These are phyloP conservation scores for Caenorhabditis virilis DNA, from an alignment of 2,888 invertebrate genomes.

Conservation along the genomic window DNA sequence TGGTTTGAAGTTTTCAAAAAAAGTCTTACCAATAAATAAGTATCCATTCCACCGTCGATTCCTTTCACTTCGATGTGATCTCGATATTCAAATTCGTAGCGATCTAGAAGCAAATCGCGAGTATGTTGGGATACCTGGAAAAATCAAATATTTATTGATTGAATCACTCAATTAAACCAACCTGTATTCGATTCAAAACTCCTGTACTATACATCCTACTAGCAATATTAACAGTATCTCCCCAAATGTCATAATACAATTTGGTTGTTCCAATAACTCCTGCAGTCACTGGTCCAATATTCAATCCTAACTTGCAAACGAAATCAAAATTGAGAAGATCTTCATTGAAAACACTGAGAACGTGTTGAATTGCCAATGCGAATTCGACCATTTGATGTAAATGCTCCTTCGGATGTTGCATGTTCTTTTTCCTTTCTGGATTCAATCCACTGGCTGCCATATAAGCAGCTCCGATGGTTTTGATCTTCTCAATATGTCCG, in stretches of 20 bases:
- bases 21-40: constrained; percentile 63
- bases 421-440: constrained; percentile 77
- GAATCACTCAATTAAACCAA: constrained; percentile 31
- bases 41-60: constrained; percentile 72
- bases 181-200: constrained; percentile 79
- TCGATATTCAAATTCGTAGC: constrained; percentile 87
- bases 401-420: constrained; percentile 65
- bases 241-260: constrained; percentile 96
- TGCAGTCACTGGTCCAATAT: constrained; percentile 92
- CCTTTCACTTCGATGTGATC: constrained; percentile 95
- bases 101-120: constrained; percentile 73
- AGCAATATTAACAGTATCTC: constrained; percentile 95
- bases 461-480: constrained; percentile 79
- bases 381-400: constrained; percentile 83
- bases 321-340: constrained; percentile 88
- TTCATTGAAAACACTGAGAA: constrained; percentile 84
- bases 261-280: constrained; percentile 89
- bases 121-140: constrained; percentile 65
- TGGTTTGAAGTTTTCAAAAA: too few relatives aligned
- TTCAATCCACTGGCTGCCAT: constrained; percentile 97
- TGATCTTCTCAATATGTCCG: constrained; percentile 87
- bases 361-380: constrained; percentile 86
- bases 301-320: constrained; percentile 77
- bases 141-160: neutral
- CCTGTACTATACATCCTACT: constrained; percentile 97